A percentile compares a stretch with the other conserved stretches of the same genome.
Conservation (phyloP, 2,888 invertebrate genomes). For the Penaeus monodon region DNA sequence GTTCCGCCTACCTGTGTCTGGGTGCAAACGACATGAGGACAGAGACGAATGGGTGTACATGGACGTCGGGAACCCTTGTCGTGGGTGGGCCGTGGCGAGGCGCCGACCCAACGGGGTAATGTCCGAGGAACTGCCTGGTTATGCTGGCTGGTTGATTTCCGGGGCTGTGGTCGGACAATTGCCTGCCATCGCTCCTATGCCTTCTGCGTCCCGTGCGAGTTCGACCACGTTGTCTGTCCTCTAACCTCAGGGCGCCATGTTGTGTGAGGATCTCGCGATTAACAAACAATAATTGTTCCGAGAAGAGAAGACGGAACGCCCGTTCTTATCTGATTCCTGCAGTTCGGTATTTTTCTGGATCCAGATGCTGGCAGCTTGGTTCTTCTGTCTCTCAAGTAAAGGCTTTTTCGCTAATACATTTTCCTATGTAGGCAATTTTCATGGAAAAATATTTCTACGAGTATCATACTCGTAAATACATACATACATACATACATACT, state of each 20-base stretch:
- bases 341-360: constrained; percentile 41
- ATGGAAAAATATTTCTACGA: too few relatives aligned
- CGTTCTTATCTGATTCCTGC: constrained; percentile 17
- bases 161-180: constrained; percentile 61
- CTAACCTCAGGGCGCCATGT: constrained; percentile 49
- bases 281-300: constrained; percentile 33
- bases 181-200: constrained; percentile 58
- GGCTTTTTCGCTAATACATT: too few relatives aligned
- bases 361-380: constrained; percentile 21
- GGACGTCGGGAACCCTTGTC: constrained; percentile 7
- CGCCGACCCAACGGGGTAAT: constrained; percentile 61
- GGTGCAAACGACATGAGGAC: constrained; percentile 55
- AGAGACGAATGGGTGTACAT: constrained; percentile 34
- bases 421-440: too few relatives aligned
- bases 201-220: constrained; percentile 60
- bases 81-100: constrained; percentile 61
- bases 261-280: constrained; percentile 51
- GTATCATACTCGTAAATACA: too few relatives aligned
- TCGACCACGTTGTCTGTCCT: constrained; percentile 24
- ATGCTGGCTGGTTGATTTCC: constrained; percentile 55
- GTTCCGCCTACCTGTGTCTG: constrained; percentile 59
- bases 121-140: constrained; percentile 63
- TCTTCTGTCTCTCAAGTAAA: constrained; percentile 30
- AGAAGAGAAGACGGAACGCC: background rate
- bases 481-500: too few relatives aligned